Percentiles rank a stretch among this genome's conserved stretches.
Evolutionary conservation across 2,888 invertebrate genomes (phyloP).

Genomic region (Agriopis aurantiaria): DNA sequence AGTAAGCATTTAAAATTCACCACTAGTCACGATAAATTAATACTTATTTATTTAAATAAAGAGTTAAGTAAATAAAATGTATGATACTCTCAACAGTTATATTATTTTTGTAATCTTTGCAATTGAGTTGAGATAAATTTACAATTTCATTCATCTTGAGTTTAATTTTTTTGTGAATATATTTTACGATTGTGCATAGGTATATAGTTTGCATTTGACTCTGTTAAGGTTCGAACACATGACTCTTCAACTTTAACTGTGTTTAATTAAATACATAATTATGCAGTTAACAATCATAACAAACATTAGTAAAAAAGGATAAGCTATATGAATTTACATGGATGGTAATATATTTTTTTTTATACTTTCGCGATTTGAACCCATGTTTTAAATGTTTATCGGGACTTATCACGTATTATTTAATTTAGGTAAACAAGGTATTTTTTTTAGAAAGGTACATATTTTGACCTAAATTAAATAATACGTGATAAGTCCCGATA

Average conservation of each 20-base stretch:
- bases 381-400: too few relatives aligned
- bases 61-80: background rate
- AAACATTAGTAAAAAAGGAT: background rate
- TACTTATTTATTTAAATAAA: too few relatives aligned
- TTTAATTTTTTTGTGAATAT: background rate
- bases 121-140: background rate
- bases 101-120: background rate
- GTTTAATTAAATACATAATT: background rate
- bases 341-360: too few relatives aligned
- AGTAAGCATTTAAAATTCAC: too few relatives aligned
- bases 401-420: too few relatives aligned
- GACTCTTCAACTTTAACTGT: background rate
- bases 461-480: too few relatives aligned
- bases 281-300: background rate
- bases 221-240: conserved; percentile 2
- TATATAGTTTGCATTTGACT: background rate
- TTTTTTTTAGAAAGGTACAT: too few relatives aligned
- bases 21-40: too few relatives aligned
- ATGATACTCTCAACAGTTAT: background rate
- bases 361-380: too few relatives aligned
- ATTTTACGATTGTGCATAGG: background rate
- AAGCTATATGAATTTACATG: background rate
- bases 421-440: too few relatives aligned
- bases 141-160: background rate
- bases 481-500: too few relatives aligned